Evolutionary conservation across 1,140 invertebrate species (phyloP), one percentile per base, ranked within the genome.

Genomic region (Bombus pyrosoma): DNA sequence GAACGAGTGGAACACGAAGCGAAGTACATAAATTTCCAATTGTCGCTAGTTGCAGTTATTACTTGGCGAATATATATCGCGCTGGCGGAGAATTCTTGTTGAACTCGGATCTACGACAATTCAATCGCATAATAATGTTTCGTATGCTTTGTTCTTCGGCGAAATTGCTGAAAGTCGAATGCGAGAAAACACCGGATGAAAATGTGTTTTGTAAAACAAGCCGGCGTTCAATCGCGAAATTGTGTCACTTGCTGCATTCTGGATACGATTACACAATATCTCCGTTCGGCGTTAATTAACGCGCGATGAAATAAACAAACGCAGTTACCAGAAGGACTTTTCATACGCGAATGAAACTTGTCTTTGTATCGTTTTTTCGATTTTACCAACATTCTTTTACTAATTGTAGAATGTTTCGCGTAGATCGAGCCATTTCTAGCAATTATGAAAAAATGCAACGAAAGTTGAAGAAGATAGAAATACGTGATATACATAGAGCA

Each of bases 171-270:
- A 13, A 57, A 39, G 64, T 37, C 41, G 15, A 39, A 57, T 13
- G n/a, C 12, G n/a, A 39, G 59, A 28, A 66, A 43, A 64, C 1
- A 41, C 3, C 25, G 4, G 32, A 32, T 22, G 25, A n/a, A 28
- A 39, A 62, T 8, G 3, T 0, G 15, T 59, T n/a, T 8, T 37
- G 37, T 18, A 10, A 18, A 22, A 5, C 10, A 10, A 43, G n/a
- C 10, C 41, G 28, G 12, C 37, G 41, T 75, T 82, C 25, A 82
- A 64, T 82, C 75, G 53, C 32, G 57, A 74, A 82, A 82, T 74
- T 82, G 6, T 72, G 22, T 34, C n/a, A 22, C 22, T 15, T 2
- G 13, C 25, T 37, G 39, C n/a, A 37, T 43, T 82, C 25, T 47
- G 13, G 6, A 18, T n/a, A 25, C 25, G 39, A 66, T 64, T 75